Conservation (phyloP, 2,888 invertebrate species). For the Helicoverpa assulta region DNA sequence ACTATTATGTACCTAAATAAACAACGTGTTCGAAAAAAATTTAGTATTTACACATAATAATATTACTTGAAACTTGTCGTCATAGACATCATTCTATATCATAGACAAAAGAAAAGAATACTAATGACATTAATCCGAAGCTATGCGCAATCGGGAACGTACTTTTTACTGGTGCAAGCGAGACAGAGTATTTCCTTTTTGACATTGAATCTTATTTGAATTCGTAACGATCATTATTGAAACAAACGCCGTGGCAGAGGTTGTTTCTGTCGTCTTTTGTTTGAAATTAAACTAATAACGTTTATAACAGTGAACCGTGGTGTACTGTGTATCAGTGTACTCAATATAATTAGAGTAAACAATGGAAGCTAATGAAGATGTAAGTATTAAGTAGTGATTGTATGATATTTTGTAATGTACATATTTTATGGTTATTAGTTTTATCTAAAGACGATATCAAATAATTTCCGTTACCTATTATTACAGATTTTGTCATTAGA, state of each 20-base stretch:
- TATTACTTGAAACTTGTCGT: too few relatives aligned
- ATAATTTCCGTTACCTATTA: slow-evolving; percentile 17
- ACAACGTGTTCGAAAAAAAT: too few relatives aligned
- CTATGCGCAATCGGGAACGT: slow-evolving; percentile 26
- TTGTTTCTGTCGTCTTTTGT: slow-evolving; percentile 16
- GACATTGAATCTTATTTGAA: slow-evolving; percentile 21
- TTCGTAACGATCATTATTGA: slow-evolving; percentile 28
- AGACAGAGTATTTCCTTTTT: slow-evolving; percentile 30
- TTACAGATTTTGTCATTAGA: slow-evolving; percentile 25
- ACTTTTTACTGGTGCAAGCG: slow-evolving; percentile 28
- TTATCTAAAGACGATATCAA: slow-evolving; percentile 24
- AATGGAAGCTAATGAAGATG: slow-evolving; percentile 30
- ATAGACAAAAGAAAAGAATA: too few relatives aligned
- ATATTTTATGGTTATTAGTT: slow-evolving; percentile 21
- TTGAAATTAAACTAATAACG: too few relatives aligned
- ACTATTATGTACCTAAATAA: too few relatives aligned
- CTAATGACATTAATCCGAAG: slow-evolving; percentile 26
- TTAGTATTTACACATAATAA: too few relatives aligned
- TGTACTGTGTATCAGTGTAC: slow-evolving; percentile 17
- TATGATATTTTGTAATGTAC: slow-evolving; percentile 13
- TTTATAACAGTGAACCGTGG: too few relatives aligned
- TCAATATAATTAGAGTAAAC: slow-evolving; percentile 20
- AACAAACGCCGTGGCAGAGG: slow-evolving; percentile 19
- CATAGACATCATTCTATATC: too few relatives aligned
- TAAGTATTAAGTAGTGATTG: slow-evolving; percentile 23